Evolutionary conservation across 2,888 invertebrate genomes (phyloP).

Genomic region (Eueremaeus valkanovi): DNA sequence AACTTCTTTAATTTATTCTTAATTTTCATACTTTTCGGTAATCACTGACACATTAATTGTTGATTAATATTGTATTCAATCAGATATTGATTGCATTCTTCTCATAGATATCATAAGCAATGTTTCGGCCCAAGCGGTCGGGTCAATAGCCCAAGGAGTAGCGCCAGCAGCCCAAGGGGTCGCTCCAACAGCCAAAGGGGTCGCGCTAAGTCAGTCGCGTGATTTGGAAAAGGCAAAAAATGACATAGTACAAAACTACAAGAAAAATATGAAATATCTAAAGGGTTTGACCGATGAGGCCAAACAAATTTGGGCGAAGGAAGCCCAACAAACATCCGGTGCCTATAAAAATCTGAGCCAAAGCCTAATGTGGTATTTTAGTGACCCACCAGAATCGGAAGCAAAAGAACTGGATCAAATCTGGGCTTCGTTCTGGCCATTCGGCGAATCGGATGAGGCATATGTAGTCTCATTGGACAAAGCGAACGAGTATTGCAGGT

Average conservation of each 20-base stretch:
- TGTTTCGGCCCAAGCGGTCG: background rate
- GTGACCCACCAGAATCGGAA: background rate
- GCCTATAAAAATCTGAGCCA: background rate
- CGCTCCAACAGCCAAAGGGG: no score
- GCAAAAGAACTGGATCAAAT: background rate
- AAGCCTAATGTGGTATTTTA: background rate
- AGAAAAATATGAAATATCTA: background rate
- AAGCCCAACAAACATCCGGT: background rate
- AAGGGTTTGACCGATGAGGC: background rate
- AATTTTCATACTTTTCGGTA: no score
- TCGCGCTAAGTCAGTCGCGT: no score
- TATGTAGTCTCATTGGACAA: background rate
- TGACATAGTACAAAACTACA: background rate
- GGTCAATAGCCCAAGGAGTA: no score
- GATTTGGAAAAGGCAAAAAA: background rate
- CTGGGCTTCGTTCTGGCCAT: background rate
- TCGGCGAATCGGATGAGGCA: background rate
- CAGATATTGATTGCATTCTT: background rate
- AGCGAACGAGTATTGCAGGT: background rate
- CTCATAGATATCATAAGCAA: background rate
- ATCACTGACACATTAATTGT: no score
- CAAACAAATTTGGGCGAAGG: background rate
- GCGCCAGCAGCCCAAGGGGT: no score
- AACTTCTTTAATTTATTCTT: background rate
- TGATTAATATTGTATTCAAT: no score